Conservation (phyloP, 1,140 invertebrate species). For the Drosophila kanapiae region DNA sequence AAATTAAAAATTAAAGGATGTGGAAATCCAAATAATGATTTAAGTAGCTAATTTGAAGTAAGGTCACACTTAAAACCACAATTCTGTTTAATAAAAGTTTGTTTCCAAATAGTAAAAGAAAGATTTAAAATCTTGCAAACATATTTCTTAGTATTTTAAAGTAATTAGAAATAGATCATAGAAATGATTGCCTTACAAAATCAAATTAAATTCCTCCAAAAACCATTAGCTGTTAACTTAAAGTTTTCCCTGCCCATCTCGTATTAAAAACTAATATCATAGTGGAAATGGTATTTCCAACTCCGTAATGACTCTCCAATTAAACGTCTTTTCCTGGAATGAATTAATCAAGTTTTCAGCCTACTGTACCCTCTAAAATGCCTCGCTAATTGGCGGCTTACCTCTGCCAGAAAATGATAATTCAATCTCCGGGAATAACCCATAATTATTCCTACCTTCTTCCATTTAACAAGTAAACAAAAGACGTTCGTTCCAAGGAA, state of each 20-base stretch:
- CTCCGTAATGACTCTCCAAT: neutral
- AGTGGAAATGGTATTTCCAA: neutral
- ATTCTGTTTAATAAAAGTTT: no score
- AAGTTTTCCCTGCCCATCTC: neutral
- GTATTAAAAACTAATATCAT: no score
- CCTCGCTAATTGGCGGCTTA: constrained; percentile 40
- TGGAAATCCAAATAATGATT: neutral
- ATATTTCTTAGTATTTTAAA: no score
- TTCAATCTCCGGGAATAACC: constrained; percentile 36
- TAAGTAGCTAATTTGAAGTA: neutral
- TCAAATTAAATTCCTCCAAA: neutral
- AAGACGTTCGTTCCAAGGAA: constrained; percentile 21
- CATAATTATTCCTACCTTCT: constrained; percentile 29
- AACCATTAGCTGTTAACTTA: neutral
- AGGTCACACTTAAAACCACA: neutral
- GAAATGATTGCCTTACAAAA: no score
- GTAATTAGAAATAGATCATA: no score
- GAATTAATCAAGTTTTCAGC: constrained; percentile 15
- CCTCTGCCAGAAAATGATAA: constrained; percentile 33
- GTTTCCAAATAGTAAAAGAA: no score
- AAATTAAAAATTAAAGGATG: neutral
- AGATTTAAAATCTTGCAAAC: neutral
- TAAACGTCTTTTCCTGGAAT: constrained; percentile 1
- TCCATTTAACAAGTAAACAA: constrained; percentile 47
- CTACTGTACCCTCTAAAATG: constrained; percentile 20